These are phyloP conservation scores for Drosophila buzzatii DNA, from an alignment of 2,888 invertebrate species.

Conservation along the genomic window DNA sequence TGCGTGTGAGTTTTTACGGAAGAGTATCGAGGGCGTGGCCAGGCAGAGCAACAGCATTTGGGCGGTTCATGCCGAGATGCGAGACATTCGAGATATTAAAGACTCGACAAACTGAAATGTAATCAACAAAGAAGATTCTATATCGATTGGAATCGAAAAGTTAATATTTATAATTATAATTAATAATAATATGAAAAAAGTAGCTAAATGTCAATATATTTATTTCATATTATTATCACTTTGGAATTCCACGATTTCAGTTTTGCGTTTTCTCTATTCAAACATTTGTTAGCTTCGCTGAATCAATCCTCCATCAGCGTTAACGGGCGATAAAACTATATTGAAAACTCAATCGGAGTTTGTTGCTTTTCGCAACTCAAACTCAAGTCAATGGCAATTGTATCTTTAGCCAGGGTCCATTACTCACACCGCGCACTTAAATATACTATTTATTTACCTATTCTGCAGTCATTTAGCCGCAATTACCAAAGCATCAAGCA, in stretches of 20 bases:
- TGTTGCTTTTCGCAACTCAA: not conserved
- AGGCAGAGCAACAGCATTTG: not conserved
- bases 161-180: too few relatives aligned
- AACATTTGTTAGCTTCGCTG: not conserved
- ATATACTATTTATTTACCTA: conserved; percentile 62
- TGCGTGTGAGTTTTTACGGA: not conserved
- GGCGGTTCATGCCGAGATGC: not conserved
- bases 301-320: not conserved
- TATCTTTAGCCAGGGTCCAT: conserved; percentile 33
- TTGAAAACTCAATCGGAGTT: not conserved
- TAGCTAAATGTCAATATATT: too few relatives aligned
- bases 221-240: too few relatives aligned
- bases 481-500: conserved; percentile 66
- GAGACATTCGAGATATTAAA: not conserved
- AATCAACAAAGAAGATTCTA: not conserved
- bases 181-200: too few relatives aligned
- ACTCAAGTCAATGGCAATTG: conserved; percentile 25
- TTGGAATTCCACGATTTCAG: too few relatives aligned
- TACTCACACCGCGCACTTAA: conserved; percentile 30
- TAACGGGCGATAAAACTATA: not conserved
- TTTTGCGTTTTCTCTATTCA: not conserved
- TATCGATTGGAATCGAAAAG: too few relatives aligned
- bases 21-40: not conserved
- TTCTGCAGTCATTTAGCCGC: conserved; percentile 58
- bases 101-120: not conserved